phyloP scores from a whole-genome alignment of 2,888 invertebrate genomes.

The Drosophila pegasa region DNA sequence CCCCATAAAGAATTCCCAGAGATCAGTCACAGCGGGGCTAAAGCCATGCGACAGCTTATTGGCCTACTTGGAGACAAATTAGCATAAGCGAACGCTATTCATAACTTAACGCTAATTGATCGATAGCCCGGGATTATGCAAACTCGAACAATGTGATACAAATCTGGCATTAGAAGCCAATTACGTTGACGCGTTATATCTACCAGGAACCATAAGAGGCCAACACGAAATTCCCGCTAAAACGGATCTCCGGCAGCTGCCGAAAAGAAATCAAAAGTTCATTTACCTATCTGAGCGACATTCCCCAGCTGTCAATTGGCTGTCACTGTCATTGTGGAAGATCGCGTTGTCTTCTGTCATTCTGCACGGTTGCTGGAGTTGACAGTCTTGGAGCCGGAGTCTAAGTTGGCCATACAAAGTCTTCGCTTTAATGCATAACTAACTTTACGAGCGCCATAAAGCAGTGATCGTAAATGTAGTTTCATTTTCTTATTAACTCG shows the following conservation, averaged over 20 bases:
- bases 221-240: constrained; percentile 6
- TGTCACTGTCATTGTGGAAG: constrained; percentile 23
- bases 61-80: constrained; percentile 57
- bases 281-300: constrained; percentile 29
- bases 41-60: constrained; percentile 43
- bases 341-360: constrained; percentile 25
- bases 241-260: constrained; percentile 33
- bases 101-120: constrained; percentile 39
- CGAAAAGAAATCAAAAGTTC: constrained; percentile 24
- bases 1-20: constrained; percentile 44
- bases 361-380: constrained; percentile 18
- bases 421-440: constrained; percentile 16
- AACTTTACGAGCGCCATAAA: constrained; percentile 38
- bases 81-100: constrained; percentile 47
- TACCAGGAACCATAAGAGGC: constrained; percentile 21
- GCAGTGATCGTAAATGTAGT: constrained; percentile 21
- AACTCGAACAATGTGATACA: constrained; percentile 8
- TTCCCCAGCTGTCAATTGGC: constrained; percentile 6
- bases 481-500: constrained; percentile 31
- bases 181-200: constrained; percentile 9
- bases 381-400: constrained; percentile 29
- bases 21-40: constrained; percentile 19
- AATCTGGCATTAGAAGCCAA: constrained; percentile 29
- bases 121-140: constrained; percentile 17
- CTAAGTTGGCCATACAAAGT: not conserved